These are phyloP conservation scores for Sebastes variabilis DNA, from an alignment of 2,797 vertebrate genomes.

Conservation along the genomic window DNA sequence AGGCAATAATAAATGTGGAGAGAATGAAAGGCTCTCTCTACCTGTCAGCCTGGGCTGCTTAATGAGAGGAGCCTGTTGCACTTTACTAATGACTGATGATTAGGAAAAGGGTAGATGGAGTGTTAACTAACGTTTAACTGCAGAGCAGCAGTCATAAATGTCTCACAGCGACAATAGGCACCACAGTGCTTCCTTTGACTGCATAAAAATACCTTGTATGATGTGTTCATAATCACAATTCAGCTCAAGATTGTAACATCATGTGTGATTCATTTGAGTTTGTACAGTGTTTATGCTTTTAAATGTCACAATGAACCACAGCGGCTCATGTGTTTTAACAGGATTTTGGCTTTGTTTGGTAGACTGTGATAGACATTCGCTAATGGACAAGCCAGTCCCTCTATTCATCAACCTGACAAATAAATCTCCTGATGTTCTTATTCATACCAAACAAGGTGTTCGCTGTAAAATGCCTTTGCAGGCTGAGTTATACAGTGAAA, in stretches of 20 bases:
- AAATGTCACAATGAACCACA: background rate
- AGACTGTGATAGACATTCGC: background rate
- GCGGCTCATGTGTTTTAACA: background rate
- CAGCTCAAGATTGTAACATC: background rate
- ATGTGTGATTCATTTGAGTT: background rate
- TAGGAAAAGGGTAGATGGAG: conserved; percentile 66
- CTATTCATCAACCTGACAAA: conserved; percentile 9
- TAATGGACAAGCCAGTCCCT: background rate
- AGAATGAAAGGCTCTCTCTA: conserved; percentile 69
- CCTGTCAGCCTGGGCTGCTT: conserved; percentile 59
- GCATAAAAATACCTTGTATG: conserved; percentile 1
- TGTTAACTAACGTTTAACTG: conserved; percentile 72
- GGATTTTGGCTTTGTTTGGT: background rate
- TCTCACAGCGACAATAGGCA: conserved; percentile 42
- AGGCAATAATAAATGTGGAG: conserved; percentile 72
- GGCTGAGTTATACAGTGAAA: background rate
- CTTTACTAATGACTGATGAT: conserved; percentile 60
- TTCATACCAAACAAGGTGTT: conserved; percentile 17
- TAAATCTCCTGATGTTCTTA: background rate
- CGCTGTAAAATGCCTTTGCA: background rate
- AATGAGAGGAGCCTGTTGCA: conserved; percentile 71
- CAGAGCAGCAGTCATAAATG: conserved; percentile 53
- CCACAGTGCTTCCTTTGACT: conserved; percentile 22
- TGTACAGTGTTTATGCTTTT: background rate
- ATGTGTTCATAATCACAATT: background rate